These are phyloP conservation scores for Drosophila biarmipes DNA, from an alignment of 1,140 invertebrate species.

Conservation along the genomic window DNA sequence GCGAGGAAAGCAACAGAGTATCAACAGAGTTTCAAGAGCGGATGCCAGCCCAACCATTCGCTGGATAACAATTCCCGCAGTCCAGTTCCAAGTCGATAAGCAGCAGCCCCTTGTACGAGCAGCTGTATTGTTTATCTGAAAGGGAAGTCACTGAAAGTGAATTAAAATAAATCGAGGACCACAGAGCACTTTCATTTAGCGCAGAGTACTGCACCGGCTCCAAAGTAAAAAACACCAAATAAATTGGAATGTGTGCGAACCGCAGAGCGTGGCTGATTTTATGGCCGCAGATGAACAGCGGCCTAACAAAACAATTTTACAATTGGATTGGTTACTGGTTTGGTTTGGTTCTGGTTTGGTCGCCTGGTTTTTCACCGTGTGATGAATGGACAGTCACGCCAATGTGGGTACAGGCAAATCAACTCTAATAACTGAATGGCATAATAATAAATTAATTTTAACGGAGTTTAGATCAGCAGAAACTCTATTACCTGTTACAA, in stretches of 20 bases:
- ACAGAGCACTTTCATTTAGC: slow-evolving; percentile 36
- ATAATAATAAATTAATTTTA: slow-evolving; percentile 43
- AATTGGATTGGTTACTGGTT: slow-evolving; percentile 58
- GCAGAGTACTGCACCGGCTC: neutral
- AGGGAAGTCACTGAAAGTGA: slow-evolving; percentile 47
- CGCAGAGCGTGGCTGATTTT: slow-evolving; percentile 67
- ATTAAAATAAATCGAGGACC: slow-evolving; percentile 23
- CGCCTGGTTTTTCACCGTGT: slow-evolving; percentile 6
- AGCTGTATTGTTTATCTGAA: slow-evolving; percentile 39
- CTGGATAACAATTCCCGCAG: slow-evolving; percentile 20
- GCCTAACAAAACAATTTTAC: slow-evolving; percentile 69
- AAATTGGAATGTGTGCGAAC: slow-evolving; percentile 39
- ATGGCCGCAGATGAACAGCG: slow-evolving; percentile 53
- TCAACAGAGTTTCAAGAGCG: slow-evolving; percentile 13
- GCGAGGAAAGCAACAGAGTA: slow-evolving; percentile 8
- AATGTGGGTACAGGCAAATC: slow-evolving; percentile 36
- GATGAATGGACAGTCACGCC: slow-evolving; percentile 55
- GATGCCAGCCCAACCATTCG: slow-evolving; percentile 5
- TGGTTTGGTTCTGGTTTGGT: slow-evolving; percentile 4
- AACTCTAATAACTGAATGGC: slow-evolving; percentile 47
- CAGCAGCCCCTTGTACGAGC: slow-evolving; percentile 1
- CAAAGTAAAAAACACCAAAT: slow-evolving; percentile 16
- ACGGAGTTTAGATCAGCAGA: slow-evolving; percentile 6
- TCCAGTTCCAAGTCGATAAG: slow-evolving; percentile 32
- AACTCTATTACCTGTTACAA: neutral